Base-by-base conservation (phyloP, 1,140 invertebrate species). In the Brachionus angularis region DNA sequence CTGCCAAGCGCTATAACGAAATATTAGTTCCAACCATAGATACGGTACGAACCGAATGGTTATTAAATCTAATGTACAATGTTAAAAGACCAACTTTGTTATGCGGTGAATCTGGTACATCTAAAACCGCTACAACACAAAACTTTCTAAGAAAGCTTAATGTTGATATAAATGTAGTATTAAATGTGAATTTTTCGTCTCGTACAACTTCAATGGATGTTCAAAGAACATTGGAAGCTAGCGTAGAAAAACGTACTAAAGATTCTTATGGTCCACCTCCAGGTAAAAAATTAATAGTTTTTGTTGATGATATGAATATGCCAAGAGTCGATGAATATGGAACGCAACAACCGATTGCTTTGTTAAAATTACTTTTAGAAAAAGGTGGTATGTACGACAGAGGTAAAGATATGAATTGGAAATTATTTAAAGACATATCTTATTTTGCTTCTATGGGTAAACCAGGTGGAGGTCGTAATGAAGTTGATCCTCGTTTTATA, bases 251-350 rank as follows among this genome's bases (percentile, higher is more conserved):
- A 79, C 83, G 90, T 73, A 92, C 90, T 2, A 91, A 91, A 79
- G 88, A 92, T 77, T 87, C 87, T 18, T 93, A 89, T 77, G 91
- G 91, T 0, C 91, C 91, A 62, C 86, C 89, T 3, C 84, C 88
- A 42, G 91, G 91, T 18, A 93, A 91, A 82, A 87, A 88, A 76
- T 83, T 94, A 74, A 83, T 92, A 46, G 85, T 91, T 73, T 94
- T 94, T 77, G 88, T 95, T 73, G 92, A 95, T 78, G 91, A 95
- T 76, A 88, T 95, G 87, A 93, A 94, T 79, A 93, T 93, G 90
- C 91, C 91, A 36, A 86, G 90, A 80, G 84, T 84, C 74, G 89
- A 88, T 77, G 88, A 86, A 1, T 93, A 93, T 77, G 91, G 91
- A 1, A 93, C 90, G 0, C 91, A 94, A 79, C 91, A 94, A 76